Evolutionary conservation across 1,140 invertebrate species (phyloP), one percentile per base, ranked within the genome.

Genomic region (Tachypleus tridentatus): DNA sequence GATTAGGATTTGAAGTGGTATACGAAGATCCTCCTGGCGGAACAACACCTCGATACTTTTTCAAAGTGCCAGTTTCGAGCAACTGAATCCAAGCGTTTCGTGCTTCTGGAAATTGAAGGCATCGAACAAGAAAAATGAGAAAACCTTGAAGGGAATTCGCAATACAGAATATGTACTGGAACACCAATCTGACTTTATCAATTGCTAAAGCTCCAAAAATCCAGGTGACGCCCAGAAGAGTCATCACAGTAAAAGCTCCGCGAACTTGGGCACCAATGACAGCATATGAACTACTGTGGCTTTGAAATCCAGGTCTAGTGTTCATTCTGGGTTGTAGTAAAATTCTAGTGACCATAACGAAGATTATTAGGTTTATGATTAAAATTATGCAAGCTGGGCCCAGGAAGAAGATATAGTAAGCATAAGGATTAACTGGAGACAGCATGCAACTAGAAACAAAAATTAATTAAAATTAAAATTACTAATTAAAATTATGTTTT

Each of bases 221-320:
- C 81, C 81, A 82, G 3, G 80, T 79, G 58, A 81, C 72, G 7
- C 80, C 80, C 4, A 81, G 72, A 8, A 82, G 70, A 10, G 80
- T 74, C 76, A 81, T 79, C 5, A 82, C 78, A 2, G 79, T 79
- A 58, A 81, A 75, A 10, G 79, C 76, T 9, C 80, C 80, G 51
- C 79, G 76, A 6, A 82, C 74, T 73, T 82, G 77, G 1, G 73
- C 72, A 29, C 29, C 29, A 29, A 29, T 29, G 29, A 29, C 29
- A 29, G 29, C 29, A 29, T 29, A 29, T 29, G 29, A 29, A 29
- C 29, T 29, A 29, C 29, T 29, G 29, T 29, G 29, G 29, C 29
- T 29, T 29, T 29, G 29, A 29, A 29, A 29, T 29, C 29, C 5
- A 65, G n/a, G 48, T 7, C 11, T 7, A 54, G 51, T 51, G 60